phyloP scores from a whole-genome alignment of 2,888 invertebrate species.

The Stenodema calcarata region DNA sequence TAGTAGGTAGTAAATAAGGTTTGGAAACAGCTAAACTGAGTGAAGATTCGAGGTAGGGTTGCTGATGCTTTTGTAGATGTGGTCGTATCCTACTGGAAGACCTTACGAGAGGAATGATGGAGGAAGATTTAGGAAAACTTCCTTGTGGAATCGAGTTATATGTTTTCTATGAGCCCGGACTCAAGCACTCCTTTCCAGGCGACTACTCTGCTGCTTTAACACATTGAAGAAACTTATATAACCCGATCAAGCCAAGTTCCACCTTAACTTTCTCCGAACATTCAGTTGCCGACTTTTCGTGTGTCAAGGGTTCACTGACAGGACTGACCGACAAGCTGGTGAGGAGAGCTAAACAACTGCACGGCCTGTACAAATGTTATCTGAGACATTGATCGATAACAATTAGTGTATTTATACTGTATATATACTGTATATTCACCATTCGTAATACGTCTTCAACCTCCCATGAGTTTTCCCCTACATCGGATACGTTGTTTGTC shows the following conservation, averaged over 20 bases:
- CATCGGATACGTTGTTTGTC: no score
- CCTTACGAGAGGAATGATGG: not conserved
- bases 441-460: no score
- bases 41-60: not conserved
- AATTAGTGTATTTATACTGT: no score
- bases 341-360: no score
- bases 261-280: not conserved
- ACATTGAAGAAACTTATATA: not conserved
- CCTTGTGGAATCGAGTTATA: slow-evolving; percentile 7
- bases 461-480: no score
- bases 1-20: no score
- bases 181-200: not conserved
- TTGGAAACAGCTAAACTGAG: no score
- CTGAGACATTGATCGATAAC: no score
- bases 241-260: not conserved
- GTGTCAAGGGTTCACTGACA: not conserved
- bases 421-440: no score
- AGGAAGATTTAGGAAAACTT: not conserved
- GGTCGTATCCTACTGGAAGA: not conserved
- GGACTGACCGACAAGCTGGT: not conserved
- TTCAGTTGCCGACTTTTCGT: not conserved
- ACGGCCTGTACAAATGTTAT: no score
- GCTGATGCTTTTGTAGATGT: not conserved
- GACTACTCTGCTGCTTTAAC: not conserved
- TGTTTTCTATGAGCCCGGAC: not conserved